Conservation (phyloP, 2,113 vertebrate genomes). For the Delphinapterus leucas region DNA sequence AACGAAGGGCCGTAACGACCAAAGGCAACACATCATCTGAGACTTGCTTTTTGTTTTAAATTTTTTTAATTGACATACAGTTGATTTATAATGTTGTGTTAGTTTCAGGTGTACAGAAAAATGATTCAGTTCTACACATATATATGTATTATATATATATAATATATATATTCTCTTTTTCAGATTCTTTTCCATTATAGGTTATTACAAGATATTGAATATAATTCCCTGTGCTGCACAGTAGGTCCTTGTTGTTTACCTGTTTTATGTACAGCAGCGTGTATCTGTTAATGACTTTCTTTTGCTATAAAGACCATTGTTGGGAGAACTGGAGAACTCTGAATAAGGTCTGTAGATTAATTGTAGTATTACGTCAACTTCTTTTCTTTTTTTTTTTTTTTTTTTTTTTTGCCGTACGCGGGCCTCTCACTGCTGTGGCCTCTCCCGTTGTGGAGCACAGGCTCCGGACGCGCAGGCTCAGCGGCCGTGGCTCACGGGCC, state of each 20-base stretch:
- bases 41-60: neutral
- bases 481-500: too few relatives aligned
- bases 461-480: too few relatives aligned
- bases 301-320: neutral
- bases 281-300: neutral
- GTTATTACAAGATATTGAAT: neutral
- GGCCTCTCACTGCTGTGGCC: too few relatives aligned
- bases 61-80: neutral
- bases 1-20: fast-evolving
- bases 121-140: neutral
- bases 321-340: neutral
- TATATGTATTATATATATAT: neutral
- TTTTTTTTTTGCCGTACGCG: too few relatives aligned
- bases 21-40: neutral
- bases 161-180: neutral
- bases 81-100: neutral
- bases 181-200: neutral
- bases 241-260: neutral
- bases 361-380: fast-evolving
- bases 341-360: neutral
- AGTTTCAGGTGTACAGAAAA: neutral
- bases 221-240: neutral
- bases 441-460: too few relatives aligned
- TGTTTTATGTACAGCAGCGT: neutral
- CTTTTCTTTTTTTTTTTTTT: too few relatives aligned